Evolutionary conservation across 2,113 vertebrate species (phyloP).

Genomic region (Anguilla japonica): DNA sequence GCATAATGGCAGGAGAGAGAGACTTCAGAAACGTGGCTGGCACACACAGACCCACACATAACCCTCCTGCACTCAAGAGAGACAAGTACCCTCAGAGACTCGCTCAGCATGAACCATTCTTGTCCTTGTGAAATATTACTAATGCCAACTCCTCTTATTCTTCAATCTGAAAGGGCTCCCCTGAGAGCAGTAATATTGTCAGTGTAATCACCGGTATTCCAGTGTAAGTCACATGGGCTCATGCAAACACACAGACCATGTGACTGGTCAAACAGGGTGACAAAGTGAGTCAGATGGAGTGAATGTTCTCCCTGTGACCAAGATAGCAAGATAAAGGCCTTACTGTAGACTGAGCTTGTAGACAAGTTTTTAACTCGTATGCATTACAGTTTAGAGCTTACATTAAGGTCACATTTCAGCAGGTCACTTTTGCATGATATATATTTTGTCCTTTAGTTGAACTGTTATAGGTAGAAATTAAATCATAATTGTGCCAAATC

Average conservation of each 20-base stretch:
- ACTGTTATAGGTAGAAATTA: not conserved
- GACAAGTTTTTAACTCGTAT: not conserved
- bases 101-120: not conserved
- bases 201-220: not conserved
- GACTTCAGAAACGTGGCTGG: not conserved
- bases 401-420: not conserved
- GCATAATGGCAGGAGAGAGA: not conserved
- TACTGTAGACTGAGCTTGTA: too few relatives aligned
- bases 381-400: not conserved
- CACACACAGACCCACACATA: not conserved
- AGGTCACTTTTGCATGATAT: not conserved
- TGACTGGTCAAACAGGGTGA: constrained; percentile 34
- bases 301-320: constrained; percentile 15
- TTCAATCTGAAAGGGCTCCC: not conserved
- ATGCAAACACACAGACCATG: constrained; percentile 23
- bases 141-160: not conserved
- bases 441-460: not conserved
- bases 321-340: not conserved
- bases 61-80: not conserved
- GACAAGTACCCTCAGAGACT: not conserved
- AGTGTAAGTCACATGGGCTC: not conserved
- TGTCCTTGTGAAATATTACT: not conserved
- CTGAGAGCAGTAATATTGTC: not conserved
- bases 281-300: constrained; percentile 33
- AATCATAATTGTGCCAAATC: not conserved